Evolutionary conservation across 1,140 invertebrate genomes (phyloP), one percentile per base, ranked within the genome.

Genomic region (Kradibia gibbosae): DNA sequence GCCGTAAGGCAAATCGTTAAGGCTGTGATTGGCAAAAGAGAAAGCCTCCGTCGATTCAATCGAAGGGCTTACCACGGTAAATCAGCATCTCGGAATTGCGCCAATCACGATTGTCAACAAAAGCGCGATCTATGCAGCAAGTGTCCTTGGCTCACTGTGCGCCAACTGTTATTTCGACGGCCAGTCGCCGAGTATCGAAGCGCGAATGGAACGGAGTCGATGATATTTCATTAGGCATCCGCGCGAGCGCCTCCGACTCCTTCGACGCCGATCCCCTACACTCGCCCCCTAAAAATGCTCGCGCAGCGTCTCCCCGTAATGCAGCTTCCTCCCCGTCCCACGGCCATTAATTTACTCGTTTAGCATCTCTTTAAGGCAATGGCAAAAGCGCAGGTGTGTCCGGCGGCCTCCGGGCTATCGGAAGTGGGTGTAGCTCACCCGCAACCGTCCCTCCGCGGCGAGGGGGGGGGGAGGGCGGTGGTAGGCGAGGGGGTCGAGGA

Each of bases 381-480:
- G 57, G 39, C 20, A 50, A 74, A 67, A 39, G 62, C 22, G 15
- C 28, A 78, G 62, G 36, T 42, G 73, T 39, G 65, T 25, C 45
- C 73, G 53, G 42, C 78, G 67, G 85, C 84, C 83, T 82, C 75
- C 50, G 80, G 78, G 80, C 83, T 84, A 85, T 87, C 87, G 89
- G 88, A 90, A 88, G 84, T 88, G 86, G 86, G 89, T 87, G 89
- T 85, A 85, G 85, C 85, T 39, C 88, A 88, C 87, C 88, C 87
- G 86, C 88, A 88, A 88, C 85, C 84, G 85, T 84, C 82, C 83
- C 85, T 81, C 86, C 22, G 15, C 22, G 25, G 31, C 62, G 20
- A 53, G 8, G 57, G 5, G 57, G 3, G 25, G n/a, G 31, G n/a
- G 57, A n/a, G 57, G 31, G 57, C 53, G 53, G 17, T 25, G 5